Percentiles rank a stretch among this genome's conserved stretches.
phyloP scores from a whole-genome alignment of 2,797 vertebrate genomes.

The Lophius americanus region DNA sequence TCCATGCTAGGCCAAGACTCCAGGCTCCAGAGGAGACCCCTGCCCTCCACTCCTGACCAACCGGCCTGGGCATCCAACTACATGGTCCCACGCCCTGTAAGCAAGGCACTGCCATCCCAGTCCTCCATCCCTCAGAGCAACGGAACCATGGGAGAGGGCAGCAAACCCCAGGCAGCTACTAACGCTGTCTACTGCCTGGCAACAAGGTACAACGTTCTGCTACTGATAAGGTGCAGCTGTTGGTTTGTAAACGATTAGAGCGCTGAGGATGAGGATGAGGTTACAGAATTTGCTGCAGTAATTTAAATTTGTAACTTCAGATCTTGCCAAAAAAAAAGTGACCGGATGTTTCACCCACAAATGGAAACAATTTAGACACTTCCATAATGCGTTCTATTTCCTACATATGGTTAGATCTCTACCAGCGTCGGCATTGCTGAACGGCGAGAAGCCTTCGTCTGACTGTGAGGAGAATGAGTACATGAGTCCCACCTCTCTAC shows the following conservation, averaged over 20 bases:
- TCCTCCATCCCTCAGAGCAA: constrained; percentile 81
- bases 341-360: not conserved
- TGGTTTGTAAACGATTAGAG: no score
- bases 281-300: no score
- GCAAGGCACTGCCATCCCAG: constrained; percentile 79
- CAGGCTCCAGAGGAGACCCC: constrained; percentile 89
- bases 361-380: not conserved
- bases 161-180: constrained; percentile 88
- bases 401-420: constrained; percentile 44
- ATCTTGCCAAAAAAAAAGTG: no score
- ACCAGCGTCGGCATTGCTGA: constrained; percentile 70
- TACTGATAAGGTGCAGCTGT: no score
- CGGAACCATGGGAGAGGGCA: constrained; percentile 36
- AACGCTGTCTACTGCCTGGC: constrained; percentile 92
- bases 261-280: no score
- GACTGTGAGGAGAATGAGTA: constrained; percentile 89
- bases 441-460: constrained; percentile 76
- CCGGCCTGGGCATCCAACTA: constrained; percentile 79
- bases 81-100: constrained; percentile 80
- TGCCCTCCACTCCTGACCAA: constrained; percentile 91
- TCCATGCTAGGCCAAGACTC: constrained; percentile 68
- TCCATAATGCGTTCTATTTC: not conserved
- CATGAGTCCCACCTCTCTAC: constrained; percentile 92
- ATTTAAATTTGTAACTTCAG: not conserved
- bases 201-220: constrained; percentile 49